Evolutionary conservation across 2,888 invertebrate species (phyloP).

Genomic region (Agrypnus murinus): DNA sequence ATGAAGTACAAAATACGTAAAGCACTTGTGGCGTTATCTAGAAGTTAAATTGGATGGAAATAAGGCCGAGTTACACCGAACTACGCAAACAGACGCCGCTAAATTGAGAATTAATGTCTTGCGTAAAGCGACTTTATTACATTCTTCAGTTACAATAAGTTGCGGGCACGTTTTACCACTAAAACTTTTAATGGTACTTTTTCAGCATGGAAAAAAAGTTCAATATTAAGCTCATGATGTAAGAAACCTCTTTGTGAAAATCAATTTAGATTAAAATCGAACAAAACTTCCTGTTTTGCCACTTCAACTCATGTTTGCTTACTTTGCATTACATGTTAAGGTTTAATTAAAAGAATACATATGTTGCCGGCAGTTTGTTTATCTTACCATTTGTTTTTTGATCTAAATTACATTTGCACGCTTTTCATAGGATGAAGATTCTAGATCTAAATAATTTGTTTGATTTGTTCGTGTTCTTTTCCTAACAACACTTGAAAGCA

Average conservation of each 20-base stretch:
- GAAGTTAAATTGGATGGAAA: conserved; percentile 64
- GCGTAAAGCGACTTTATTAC: conserved; percentile 64
- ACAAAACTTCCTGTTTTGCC: not conserved
- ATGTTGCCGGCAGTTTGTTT: conserved; percentile 1
- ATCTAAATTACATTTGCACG: not conserved
- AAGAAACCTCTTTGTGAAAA: conserved; percentile 9
- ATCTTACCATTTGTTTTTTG: not conserved
- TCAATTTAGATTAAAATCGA: not conserved
- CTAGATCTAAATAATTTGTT: too few relatives aligned
- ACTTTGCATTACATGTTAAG: conserved; percentile 18
- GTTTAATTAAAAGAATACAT: conserved; percentile 21
- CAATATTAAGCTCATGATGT: conserved; percentile 41
- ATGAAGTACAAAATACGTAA: conserved; percentile 53
- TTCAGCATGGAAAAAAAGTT: conserved; percentile 44
- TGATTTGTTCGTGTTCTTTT: too few relatives aligned
- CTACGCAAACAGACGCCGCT: conserved; percentile 63
- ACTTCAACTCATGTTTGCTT: conserved; percentile 13
- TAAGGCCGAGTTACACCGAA: conserved; percentile 58
- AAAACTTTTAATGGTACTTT: conserved; percentile 58
- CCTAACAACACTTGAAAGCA: too few relatives aligned
- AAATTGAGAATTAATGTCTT: conserved; percentile 65
- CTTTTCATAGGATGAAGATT: too few relatives aligned
- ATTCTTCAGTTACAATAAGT: conserved; percentile 57
- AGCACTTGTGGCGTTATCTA: conserved; percentile 57
- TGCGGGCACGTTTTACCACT: conserved; percentile 56